These are phyloP conservation scores for Syrphus vitripennis DNA, from an alignment of 2,888 invertebrate genomes.

Conservation along the genomic window DNA sequence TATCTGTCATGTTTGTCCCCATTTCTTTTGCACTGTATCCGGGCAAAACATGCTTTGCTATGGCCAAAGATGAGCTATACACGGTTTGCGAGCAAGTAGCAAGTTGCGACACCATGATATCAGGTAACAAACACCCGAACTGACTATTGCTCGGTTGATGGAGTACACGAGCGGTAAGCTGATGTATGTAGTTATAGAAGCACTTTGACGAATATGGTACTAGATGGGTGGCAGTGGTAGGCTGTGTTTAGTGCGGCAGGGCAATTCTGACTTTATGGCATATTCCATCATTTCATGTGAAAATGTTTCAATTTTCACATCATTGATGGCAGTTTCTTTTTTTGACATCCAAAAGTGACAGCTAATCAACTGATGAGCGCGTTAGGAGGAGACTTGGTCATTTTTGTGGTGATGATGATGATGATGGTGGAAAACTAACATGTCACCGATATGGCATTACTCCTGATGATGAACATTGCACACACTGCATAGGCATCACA, in stretches of 20 bases:
- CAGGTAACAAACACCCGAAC: slow-evolving; percentile 59
- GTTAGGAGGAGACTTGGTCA: slow-evolving; percentile 34
- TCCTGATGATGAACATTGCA: not conserved
- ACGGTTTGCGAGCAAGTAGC: not conserved
- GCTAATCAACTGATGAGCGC: slow-evolving; percentile 66
- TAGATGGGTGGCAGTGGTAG: slow-evolving; percentile 47
- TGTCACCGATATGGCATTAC: slow-evolving; percentile 29
- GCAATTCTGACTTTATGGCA: slow-evolving; percentile 13
- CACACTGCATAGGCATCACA: not conserved
- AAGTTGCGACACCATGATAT: slow-evolving; percentile 56
- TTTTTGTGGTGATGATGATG: slow-evolving; percentile 7
- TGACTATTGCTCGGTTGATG: slow-evolving; percentile 32
- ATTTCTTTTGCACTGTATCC: slow-evolving; percentile 61
- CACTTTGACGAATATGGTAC: slow-evolving; percentile 46
- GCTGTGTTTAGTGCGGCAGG: no score
- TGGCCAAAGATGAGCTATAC: slow-evolving; percentile 62
- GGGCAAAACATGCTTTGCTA: slow-evolving; percentile 53
- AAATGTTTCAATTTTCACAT: slow-evolving; percentile 65
- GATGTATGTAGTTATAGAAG: not conserved
- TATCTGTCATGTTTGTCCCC: slow-evolving; percentile 69
- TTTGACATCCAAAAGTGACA: slow-evolving; percentile 42
- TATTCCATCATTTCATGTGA: slow-evolving; percentile 40
- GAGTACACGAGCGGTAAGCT: slow-evolving; percentile 48
- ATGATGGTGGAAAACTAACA: slow-evolving; percentile 13
- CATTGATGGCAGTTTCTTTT: slow-evolving; percentile 6